A percentile compares a stretch with the other conserved stretches of the same genome.
Conservation (phyloP, 2,888 invertebrate species). For the Hyppa rectilinea region DNA sequence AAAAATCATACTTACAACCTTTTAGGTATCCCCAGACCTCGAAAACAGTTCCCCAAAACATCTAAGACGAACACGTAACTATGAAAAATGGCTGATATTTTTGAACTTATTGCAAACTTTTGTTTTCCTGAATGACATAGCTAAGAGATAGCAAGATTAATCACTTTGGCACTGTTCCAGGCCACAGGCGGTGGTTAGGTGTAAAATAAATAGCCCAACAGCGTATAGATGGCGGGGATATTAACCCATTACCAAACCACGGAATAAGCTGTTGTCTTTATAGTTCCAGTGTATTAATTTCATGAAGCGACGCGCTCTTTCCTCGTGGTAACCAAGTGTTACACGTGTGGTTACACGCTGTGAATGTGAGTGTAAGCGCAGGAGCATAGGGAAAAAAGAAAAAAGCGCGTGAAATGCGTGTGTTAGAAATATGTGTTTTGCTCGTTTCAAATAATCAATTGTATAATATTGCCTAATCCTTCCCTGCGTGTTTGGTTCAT, state of each 20-base stretch:
- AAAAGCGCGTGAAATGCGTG: too few species aligned
- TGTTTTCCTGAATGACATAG: constrained; percentile 57
- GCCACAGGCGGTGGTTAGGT: constrained; percentile 51
- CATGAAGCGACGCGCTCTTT: too few species aligned
- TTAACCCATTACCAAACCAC: constrained; percentile 49
- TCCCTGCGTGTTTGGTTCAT: too few species aligned
- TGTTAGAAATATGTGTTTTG: too few species aligned
- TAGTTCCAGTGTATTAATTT: too few species aligned
- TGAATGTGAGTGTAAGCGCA: too few species aligned
- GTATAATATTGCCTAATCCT: too few species aligned
- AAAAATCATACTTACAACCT: background rate
- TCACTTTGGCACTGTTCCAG: constrained; percentile 59
- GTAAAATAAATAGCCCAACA: constrained; percentile 53
- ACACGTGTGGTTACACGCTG: too few species aligned
- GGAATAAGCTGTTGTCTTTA: constrained; percentile 32
- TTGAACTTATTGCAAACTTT: constrained; percentile 59
- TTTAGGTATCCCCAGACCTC: background rate
- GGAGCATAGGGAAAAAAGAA: too few species aligned
- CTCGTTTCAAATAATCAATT: too few species aligned
- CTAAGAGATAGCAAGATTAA: constrained; percentile 62
- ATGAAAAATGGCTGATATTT: constrained; percentile 54
- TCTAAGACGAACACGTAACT: constrained; percentile 11
- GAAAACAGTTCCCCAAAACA: constrained; percentile 19
- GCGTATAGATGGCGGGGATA: constrained; percentile 41
- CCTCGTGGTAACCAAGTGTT: too few species aligned